A percentile compares a stretch with the other conserved stretches of the same genome.
Evolutionary conservation across 2,113 vertebrate genomes (phyloP).

Genomic region (Phrynosoma platyrhinos): DNA sequence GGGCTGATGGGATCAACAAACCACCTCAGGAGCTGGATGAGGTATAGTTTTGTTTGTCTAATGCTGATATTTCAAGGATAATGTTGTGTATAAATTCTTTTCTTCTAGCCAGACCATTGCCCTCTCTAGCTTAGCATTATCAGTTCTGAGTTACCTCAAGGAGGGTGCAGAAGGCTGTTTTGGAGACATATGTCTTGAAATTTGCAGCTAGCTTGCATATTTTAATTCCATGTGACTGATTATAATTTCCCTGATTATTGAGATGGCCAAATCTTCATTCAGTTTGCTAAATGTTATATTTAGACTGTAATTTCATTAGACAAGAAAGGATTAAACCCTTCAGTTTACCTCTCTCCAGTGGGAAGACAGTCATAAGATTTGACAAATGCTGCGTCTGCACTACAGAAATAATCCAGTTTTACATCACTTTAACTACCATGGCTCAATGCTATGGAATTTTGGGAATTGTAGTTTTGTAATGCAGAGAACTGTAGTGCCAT

Average conservation of each 20-base stretch:
- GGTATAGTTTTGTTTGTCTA: constrained; percentile 84
- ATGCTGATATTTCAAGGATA: constrained; percentile 4
- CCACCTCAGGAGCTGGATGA: constrained; percentile 97
- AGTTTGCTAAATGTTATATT: not conserved
- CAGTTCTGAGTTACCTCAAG: not conserved
- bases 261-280: not conserved
- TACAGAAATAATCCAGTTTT: too few species aligned
- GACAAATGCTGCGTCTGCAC: too few species aligned
- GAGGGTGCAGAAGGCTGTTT: not conserved
- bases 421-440: too few species aligned
- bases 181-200: not conserved
- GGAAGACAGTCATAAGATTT: too few species aligned
- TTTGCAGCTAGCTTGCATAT: not conserved
- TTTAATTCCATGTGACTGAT: not conserved
- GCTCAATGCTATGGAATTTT: too few species aligned
- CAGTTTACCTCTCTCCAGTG: too few species aligned
- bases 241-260: not conserved
- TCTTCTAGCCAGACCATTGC: not conserved
- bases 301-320: not conserved
- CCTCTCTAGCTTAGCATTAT: not conserved
- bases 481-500: too few species aligned
- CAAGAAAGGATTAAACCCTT: too few species aligned
- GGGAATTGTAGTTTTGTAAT: too few species aligned
- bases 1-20: constrained; percentile 85
- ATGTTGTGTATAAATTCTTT: not conserved